phyloP scores from a whole-genome alignment of 1,140 invertebrate genomes.

The Drosophila pruinosa region DNA sequence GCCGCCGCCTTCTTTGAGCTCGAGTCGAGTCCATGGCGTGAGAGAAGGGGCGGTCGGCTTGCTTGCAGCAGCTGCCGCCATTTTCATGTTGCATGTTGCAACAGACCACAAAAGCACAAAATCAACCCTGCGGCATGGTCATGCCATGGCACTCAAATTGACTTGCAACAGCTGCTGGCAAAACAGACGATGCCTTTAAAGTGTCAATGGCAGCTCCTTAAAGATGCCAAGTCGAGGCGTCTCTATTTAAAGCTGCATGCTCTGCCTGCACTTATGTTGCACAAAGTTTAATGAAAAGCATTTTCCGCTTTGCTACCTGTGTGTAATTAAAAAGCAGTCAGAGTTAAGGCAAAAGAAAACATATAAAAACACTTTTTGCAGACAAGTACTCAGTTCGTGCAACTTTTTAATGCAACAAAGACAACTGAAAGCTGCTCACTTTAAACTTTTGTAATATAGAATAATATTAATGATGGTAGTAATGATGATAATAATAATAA shows the following conservation, averaged over 20 bases:
- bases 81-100: slow-evolving; percentile 51
- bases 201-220: slow-evolving; percentile 46
- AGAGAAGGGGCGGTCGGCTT: too few relatives aligned
- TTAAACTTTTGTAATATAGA: not conserved
- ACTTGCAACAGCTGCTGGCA: slow-evolving; percentile 48
- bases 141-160: slow-evolving; percentile 37
- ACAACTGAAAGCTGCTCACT: not conserved
- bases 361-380: not conserved
- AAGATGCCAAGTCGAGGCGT: not conserved
- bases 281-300: slow-evolving; percentile 31
- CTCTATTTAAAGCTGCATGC: not conserved
- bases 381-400: not conserved
- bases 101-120: slow-evolving; percentile 54
- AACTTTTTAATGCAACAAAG: slow-evolving; percentile 12
- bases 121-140: slow-evolving; percentile 26
- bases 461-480: not conserved
- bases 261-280: not conserved
- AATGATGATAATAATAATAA: too few relatives aligned
- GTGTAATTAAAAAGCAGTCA: slow-evolving; percentile 23
- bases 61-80: slow-evolving; percentile 54
- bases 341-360: not conserved
- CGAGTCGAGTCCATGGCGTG: too few relatives aligned
- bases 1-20: slow-evolving; percentile 5
- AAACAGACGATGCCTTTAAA: slow-evolving; percentile 40
- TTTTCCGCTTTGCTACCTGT: slow-evolving; percentile 12